phyloP scores from a whole-genome alignment of 2,888 invertebrate species.

The Phymatocera aterrima region DNA sequence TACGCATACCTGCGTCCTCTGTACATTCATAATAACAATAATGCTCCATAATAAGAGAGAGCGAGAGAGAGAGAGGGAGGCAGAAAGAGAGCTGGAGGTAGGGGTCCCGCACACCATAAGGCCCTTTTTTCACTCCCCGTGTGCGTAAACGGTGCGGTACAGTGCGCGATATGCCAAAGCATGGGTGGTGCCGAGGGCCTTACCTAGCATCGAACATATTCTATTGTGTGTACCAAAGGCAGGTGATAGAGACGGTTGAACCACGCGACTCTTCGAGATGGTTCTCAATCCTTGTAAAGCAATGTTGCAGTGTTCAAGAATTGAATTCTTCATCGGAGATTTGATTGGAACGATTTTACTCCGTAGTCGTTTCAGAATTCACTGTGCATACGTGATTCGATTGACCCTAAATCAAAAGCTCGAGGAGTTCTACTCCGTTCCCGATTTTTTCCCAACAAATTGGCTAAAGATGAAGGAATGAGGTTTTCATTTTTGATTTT shows the following conservation, averaged over 20 bases:
- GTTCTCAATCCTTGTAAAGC: conserved; percentile 59
- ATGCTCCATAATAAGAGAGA: neutral
- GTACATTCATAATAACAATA: neutral
- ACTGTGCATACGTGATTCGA: too few species aligned
- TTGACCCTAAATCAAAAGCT: too few species aligned
- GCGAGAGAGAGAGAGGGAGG: conserved; percentile 1
- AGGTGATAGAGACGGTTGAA: conserved; percentile 74
- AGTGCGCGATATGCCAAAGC: conserved; percentile 41
- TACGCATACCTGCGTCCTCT: neutral
- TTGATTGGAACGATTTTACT: neutral
- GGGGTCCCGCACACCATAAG: conserved; percentile 35
- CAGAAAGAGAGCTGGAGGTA: conserved; percentile 10
- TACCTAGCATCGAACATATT: conserved; percentile 65
- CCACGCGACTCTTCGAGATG: conserved; percentile 69
- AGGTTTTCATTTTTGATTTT: too few species aligned
- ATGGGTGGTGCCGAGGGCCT: conserved; percentile 53
- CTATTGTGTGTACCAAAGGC: conserved; percentile 69
- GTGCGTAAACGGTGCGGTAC: conserved; percentile 33
- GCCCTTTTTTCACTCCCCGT: conserved; percentile 17
- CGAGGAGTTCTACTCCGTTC: too few species aligned
- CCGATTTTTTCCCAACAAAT: too few species aligned
- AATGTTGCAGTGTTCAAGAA: too few species aligned
- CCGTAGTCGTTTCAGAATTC: neutral
- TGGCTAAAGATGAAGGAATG: too few species aligned
- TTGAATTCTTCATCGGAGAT: neutral